Percentiles rank a stretch among this genome's conserved stretches.
Conservation (phyloP, 2,888 invertebrate genomes). For the Sphaerophoria taeniata region DNA sequence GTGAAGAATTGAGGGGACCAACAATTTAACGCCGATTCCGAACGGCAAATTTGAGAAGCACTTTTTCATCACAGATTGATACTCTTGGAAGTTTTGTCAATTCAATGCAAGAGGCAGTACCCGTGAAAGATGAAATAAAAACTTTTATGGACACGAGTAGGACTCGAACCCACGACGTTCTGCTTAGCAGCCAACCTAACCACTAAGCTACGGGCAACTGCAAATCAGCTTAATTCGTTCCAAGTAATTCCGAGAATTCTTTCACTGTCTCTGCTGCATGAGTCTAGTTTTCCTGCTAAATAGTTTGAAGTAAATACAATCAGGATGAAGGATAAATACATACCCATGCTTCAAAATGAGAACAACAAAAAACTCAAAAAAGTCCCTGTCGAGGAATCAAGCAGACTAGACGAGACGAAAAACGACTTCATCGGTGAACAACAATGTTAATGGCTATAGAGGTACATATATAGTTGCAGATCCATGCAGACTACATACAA, state of each 20-base stretch:
- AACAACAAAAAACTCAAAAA: not conserved
- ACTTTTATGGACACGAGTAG: no score
- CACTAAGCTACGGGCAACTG: no score
- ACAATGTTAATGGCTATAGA: not conserved
- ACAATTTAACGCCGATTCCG: no score
- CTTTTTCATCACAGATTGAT: no score
- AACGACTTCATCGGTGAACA: slow-evolving; percentile 54
- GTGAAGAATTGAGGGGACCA: no score
- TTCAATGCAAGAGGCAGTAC: no score
- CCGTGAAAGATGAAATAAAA: no score
- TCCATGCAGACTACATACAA: slow-evolving; percentile 22
- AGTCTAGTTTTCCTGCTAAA: not conserved
- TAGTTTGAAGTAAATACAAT: slow-evolving; percentile 25
- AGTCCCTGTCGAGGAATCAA: slow-evolving; percentile 13
- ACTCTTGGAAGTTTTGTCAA: no score
- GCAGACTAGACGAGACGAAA: slow-evolving; percentile 46
- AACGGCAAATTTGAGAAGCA: no score
- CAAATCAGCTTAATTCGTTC: not conserved
- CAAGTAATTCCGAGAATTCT: not conserved
- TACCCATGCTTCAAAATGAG: slow-evolving; percentile 15
- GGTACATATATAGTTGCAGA: slow-evolving; percentile 8
- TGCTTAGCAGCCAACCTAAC: no score
- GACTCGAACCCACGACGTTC: no score
- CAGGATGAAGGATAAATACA: slow-evolving; percentile 30
- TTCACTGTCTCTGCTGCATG: not conserved